Evolutionary conservation across 2,888 invertebrate genomes (phyloP).

Genomic region (Sycophila texana): DNA sequence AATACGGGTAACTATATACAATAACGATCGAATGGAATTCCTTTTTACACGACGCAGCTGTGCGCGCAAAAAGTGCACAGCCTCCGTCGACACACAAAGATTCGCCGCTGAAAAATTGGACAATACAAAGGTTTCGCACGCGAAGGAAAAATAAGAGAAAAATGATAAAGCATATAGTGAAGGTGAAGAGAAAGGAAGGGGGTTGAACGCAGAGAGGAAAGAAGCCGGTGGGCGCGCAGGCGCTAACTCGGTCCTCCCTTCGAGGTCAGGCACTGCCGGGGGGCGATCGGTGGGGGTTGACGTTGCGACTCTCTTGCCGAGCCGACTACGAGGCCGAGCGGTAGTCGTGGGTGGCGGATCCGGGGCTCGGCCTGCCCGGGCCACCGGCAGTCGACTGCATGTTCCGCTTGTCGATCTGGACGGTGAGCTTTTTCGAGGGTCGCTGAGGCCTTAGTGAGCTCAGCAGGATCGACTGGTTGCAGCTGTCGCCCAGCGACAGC

Average conservation of each 20-base stretch:
- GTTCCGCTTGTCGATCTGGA: constrained; percentile 63
- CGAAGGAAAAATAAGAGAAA: not conserved
- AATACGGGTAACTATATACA: not conserved
- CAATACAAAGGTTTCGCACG: not conserved
- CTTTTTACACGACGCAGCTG: too few species aligned
- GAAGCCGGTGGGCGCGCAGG: not conserved
- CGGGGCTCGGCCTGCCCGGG: constrained; percentile 56
- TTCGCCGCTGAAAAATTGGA: too few species aligned
- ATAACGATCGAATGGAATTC: constrained; percentile 13
- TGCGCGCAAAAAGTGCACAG: too few species aligned
- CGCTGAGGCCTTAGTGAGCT: constrained; percentile 66
- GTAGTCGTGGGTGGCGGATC: constrained; percentile 66
- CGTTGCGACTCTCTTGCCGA: too few species aligned
- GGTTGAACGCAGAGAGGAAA: not conserved
- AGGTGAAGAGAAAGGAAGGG: not conserved
- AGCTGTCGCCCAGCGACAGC: not conserved
- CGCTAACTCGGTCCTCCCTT: constrained; percentile 39
- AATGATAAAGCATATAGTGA: not conserved
- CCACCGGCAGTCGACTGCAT: constrained; percentile 40
- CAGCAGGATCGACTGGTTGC: constrained; percentile 64
- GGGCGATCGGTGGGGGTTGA: not conserved
- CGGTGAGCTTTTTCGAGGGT: constrained; percentile 62
- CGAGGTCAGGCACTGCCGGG: constrained; percentile 36
- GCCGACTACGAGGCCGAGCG: constrained; percentile 66
- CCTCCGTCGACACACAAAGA: too few species aligned